Evolutionary conservation across 2,113 vertebrate genomes (phyloP).

Genomic region (Camelus dromedarius): DNA sequence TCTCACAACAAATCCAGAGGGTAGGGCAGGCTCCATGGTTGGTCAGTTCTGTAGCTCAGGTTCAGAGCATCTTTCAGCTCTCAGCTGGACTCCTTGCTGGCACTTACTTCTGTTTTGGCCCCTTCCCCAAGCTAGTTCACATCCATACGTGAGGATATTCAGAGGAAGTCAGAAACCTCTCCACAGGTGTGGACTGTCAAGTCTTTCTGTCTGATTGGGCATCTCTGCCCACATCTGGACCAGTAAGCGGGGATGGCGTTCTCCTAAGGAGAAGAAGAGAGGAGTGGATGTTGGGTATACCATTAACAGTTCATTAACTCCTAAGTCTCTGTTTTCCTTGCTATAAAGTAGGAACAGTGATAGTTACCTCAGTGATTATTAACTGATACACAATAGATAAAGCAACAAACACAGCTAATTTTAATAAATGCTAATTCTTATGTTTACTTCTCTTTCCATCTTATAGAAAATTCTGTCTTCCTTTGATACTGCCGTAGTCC

Average conservation of each 20-base stretch:
- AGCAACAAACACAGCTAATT: neutral
- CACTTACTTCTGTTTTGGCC: neutral
- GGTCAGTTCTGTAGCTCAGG: neutral
- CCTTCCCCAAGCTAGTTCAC: neutral
- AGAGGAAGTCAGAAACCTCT: neutral
- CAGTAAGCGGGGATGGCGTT: neutral
- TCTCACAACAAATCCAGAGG: neutral
- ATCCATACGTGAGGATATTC: neutral
- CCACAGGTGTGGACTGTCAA: neutral
- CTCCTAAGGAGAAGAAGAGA: neutral
- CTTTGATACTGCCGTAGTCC: neutral
- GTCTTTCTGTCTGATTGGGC: neutral
- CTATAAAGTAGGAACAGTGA: neutral
- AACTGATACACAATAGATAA: neutral
- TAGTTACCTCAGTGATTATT: neutral
- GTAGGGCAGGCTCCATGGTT: neutral
- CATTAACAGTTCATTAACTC: neutral
- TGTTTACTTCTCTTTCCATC: slow-evolving; percentile 4
- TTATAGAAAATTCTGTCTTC: neutral
- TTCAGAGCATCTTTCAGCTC: neutral
- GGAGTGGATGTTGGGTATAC: neutral
- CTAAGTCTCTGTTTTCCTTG: neutral
- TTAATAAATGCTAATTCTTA: slow-evolving; percentile 48
- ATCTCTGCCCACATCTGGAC: neutral
- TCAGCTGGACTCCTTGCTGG: neutral